Evolutionary conservation across 2,888 invertebrate species (phyloP), one percentile per base, ranked within the genome.

Genomic region (Agriopis aurantiaria): DNA sequence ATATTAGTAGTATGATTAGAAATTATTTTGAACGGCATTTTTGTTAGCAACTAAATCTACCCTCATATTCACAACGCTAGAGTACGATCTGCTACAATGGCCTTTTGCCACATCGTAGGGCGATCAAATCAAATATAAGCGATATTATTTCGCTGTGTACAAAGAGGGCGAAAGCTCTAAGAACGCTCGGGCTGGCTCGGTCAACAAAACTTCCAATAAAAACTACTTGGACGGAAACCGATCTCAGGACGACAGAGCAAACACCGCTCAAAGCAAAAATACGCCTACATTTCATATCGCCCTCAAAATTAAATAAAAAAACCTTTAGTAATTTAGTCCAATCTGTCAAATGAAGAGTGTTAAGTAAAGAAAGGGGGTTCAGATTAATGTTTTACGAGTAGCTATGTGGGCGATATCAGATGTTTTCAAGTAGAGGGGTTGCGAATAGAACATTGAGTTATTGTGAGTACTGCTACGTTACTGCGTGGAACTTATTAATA

Each of bases 311-410:
- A 92, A 93, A 92, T 91, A 92, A 91, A 92, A 80, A 93, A 92
- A 89, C 86, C 89, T 89, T 85, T 85, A 88, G 88, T 92, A 88
- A 92, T 91, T 90, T 90, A 91, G 91, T 87, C 84, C 91, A 92
- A 94, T 93, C 92, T 94, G 93, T 94, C 93, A 93, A 92, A 92
- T 91, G 91, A 90, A 93, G 91, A 94, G 93, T 93, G 93, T 88
- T 94, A 80, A 85, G 92, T 89, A 94, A 94, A 94, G 92, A 93
- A 88, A 92, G 92, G 93, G 75, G 89, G 84, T 78, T 82, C 71
- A 82, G 86, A 89, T 91, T 90, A 88, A 88, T 90, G 85, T 87
- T 90, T 85, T 88, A 33, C 33, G 33, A 33, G 33, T 33, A n/a
- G n/a, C n/a, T n/a, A 86, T 86, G 88, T 87, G 88, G 87, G 84